Conservation (phyloP, 1,140 invertebrate species). For the Latrodectus geometricus region DNA sequence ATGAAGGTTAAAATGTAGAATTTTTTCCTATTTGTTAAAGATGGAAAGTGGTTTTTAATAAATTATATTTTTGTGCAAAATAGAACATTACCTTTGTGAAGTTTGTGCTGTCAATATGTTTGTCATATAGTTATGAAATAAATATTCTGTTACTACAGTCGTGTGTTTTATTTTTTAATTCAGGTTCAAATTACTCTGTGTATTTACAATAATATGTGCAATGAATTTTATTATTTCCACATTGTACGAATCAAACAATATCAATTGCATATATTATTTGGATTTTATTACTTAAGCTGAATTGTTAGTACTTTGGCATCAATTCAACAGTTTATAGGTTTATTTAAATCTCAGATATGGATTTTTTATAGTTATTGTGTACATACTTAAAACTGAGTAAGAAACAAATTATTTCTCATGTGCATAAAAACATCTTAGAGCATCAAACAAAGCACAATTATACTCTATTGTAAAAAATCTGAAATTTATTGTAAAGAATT, state of each 20-base stretch:
- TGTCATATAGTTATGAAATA: conserved; percentile 58
- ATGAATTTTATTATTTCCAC: neutral
- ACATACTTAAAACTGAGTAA: too few relatives aligned
- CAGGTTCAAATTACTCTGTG: neutral
- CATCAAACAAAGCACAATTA: too few relatives aligned
- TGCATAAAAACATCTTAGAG: too few relatives aligned
- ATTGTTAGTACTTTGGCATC: too few relatives aligned
- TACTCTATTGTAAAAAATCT: neutral
- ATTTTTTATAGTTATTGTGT: too few relatives aligned
- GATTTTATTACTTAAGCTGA: too few relatives aligned
- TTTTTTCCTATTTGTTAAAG: too few relatives aligned
- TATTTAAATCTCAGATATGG: too few relatives aligned
- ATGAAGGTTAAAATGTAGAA: too few relatives aligned
- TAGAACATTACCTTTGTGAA: conserved; percentile 34
- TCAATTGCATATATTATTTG: neutral
- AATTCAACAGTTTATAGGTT: too few relatives aligned
- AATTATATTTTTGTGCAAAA: conserved; percentile 54
- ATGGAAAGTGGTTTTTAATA: conserved; percentile 1
- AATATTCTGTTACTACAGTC: conserved; percentile 56
- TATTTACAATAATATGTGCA: too few relatives aligned
- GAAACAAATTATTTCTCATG: too few relatives aligned
- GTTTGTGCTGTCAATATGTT: conserved; percentile 48
- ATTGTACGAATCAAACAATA: neutral
- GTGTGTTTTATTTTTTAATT: neutral
- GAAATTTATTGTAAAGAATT: neutral